phyloP scores from a whole-genome alignment of 2,113 vertebrate genomes.

The Anser brachyrhynchus region DNA sequence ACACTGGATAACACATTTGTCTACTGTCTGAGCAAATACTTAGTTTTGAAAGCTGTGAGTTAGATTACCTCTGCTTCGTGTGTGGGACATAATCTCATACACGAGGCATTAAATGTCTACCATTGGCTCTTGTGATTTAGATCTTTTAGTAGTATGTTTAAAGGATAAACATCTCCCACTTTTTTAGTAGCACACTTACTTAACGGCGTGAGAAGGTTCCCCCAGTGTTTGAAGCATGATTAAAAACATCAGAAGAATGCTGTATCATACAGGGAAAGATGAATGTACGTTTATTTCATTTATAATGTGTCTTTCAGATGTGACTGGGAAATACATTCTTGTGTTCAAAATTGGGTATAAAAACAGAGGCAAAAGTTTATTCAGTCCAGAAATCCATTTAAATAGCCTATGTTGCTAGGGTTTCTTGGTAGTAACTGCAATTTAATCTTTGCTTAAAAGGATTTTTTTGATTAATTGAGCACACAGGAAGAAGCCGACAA shows the following conservation, averaged over 20 bases:
- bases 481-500: slow-evolving; percentile 14
- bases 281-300: neutral
- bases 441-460: slow-evolving; percentile 43
- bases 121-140: neutral
- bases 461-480: slow-evolving; percentile 50
- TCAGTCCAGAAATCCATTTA: neutral
- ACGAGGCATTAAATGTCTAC: neutral
- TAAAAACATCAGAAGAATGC: neutral
- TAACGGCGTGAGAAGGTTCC: neutral
- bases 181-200: neutral
- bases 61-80: neutral
- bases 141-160: neutral
- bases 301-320: neutral
- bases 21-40: neutral
- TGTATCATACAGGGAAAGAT: neutral
- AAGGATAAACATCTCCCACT: neutral
- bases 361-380: neutral
- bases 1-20: neutral
- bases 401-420: neutral
- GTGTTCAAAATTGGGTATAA: neutral
- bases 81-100: neutral
- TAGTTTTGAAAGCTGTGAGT: neutral
- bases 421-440: slow-evolving; percentile 19
- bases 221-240: neutral
- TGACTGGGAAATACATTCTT: neutral